These are phyloP conservation scores for Hippocampus guttulatus DNA, from an alignment of 2,113 vertebrate species.

Conservation along the genomic window DNA sequence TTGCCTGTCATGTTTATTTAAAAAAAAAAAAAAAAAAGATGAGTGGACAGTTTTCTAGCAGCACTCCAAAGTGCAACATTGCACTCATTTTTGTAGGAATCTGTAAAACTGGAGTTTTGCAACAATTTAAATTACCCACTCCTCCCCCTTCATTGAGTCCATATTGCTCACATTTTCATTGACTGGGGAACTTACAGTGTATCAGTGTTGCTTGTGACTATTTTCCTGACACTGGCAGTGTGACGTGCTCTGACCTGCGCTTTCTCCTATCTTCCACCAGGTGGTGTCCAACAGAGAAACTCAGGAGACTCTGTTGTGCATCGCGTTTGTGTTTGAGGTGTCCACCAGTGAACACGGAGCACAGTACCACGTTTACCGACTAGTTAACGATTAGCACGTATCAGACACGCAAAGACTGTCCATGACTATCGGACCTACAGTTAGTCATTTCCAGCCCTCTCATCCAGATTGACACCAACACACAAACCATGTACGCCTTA, in stretches of 20 bases:
- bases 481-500: conserved; percentile 22
- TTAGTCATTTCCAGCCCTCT: conserved; percentile 46
- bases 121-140: no score
- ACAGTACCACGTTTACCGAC: conserved; percentile 92
- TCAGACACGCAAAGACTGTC: conserved; percentile 49
- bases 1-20: no score
- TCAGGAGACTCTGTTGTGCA: conserved; percentile 93
- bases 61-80: no score
- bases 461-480: conserved; percentile 24
- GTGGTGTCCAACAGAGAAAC: conserved; percentile 95
- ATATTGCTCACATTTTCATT: no score
- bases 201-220: no score
- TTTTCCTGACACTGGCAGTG: background rate
- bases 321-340: conserved; percentile 93
- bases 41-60: no score
- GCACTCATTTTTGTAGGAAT: no score
- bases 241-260: background rate
- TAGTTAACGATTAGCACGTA: conserved; percentile 84
- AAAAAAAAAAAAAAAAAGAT: no score
- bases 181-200: no score
- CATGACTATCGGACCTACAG: conserved; percentile 43
- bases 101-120: no score
- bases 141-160: no score
- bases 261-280: conserved; percentile 52
- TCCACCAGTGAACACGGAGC: conserved; percentile 93